Base-by-base conservation (phyloP, 2,888 invertebrate genomes). In the Himalopsyche anomala region DNA sequence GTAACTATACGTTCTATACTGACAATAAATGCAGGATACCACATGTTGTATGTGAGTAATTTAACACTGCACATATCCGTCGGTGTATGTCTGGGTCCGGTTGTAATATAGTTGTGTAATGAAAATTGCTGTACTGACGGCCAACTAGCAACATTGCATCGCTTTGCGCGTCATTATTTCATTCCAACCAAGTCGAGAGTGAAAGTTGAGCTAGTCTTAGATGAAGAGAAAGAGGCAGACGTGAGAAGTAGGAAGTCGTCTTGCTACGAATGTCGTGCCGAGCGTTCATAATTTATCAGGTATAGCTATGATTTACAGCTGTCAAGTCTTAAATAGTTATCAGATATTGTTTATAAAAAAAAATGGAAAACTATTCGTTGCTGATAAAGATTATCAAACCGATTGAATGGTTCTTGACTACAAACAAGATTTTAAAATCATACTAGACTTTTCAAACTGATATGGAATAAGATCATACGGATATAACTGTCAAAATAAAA, bases 231-330 rank as follows among this genome's bases (percentile, higher is more conserved):
- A 74, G 74, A 74, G 38, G n/a, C 11, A n/a, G 62, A 74, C 36
- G 74, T 74, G 74, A 74, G 74, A 74, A 74, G 74, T 74, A 74
- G 74, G 74, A 74, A 74, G 74, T 74, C 19, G 74, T 5, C 36
- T 36, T 15, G 74, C 38, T 74, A 3, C 2, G 74, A 74, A 74
- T 74, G 36, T 74, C 74, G 36, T 74, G 28, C 28, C 36, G 36
- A 36, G 74, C 74, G 15, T 36, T 36, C 36, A 74, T 74, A 62
- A 62, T 62, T 62, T 74, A 38, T 69, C 56, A 56, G 17, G 56
- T 28, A 11, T 51, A 19, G 2, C 28, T 19, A 36, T 36, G 38
- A 74, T 74, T 38, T 74, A 74, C 9, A 36, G 74, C 74, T 74
- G 74, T 74, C 74, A 74, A 36, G 38, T 1, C 36, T 36, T 38